A percentile compares a stretch with the other conserved stretches of the same genome.
Evolutionary conservation across 2,888 invertebrate genomes (phyloP).

Genomic region (Nymphalis polychloros): DNA sequence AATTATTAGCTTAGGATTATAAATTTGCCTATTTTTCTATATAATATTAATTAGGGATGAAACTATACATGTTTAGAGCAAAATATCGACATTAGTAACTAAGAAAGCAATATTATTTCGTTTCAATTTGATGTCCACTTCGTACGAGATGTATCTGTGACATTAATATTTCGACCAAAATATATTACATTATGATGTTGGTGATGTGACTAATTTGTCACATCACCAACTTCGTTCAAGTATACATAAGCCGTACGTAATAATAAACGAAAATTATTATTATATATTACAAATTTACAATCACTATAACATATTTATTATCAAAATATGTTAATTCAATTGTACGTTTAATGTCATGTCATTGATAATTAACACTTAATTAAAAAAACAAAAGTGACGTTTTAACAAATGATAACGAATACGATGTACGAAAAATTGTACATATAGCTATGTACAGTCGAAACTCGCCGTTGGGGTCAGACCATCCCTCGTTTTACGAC

Average conservation of each 20-base stretch:
- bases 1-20: no score
- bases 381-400: background rate
- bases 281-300: background rate
- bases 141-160: background rate
- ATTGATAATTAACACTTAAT: conserved; percentile 4
- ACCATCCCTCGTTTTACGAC: conserved; percentile 40
- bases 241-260: no score
- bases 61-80: no score
- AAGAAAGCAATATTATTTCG: background rate
- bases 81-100: no score
- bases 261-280: background rate
- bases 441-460: background rate
- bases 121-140: background rate
- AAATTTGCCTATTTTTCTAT: no score
- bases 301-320: background rate
- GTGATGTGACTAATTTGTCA: background rate
- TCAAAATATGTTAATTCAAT: conserved; percentile 1
- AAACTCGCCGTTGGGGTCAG: conserved; percentile 43
- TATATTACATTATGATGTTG: background rate
- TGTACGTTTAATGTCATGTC: background rate
- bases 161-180: background rate
- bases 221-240: background rate
- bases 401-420: background rate
- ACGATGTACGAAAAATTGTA: background rate
- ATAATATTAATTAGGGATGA: no score